Base-by-base conservation (phyloP, 2,797 vertebrate species). In the Microctenopoma stevenorrisi region DNA sequence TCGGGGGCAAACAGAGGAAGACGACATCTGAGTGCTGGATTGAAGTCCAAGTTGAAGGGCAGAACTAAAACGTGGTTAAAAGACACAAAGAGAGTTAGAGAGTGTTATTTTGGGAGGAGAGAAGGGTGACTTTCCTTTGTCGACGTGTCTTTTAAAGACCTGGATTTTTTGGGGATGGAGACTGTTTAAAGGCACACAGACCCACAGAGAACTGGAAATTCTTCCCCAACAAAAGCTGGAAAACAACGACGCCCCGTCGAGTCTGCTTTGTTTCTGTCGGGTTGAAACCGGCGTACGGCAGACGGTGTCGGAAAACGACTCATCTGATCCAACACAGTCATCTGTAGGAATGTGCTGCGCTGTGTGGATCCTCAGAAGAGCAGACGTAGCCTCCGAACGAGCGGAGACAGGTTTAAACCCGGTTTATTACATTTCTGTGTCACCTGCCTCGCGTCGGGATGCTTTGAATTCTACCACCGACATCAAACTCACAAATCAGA, bases 11-110 rank as follows among this genome's bases (percentile, higher is more conserved):
- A 82, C 75, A 52, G 71, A 71, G 82, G 72, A 64, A 62, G 68
- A 7, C 11, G 30, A 86, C 72, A 81, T 84, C 82, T 78, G 76
- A 89, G 79, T 9, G 52, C 2, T 3, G 69, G 76, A 83, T 77
- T 88, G 84, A 89, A 88, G 88, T 72, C 63, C 61, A 48, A 67
- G 85, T 82, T 84, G 82, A 82, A 83, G 84, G 82, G 67, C 71
- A 54, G 59, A 76, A 72, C 67, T 51, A 78, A 78, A 81, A 81
- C 8, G 56, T 49, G 73, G 55, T 81, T 85, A 59, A 82, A 74
- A 82, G 72, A 59, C 58, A 66, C 59, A 68, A 47, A 85, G 61
- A 26, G 16, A 75, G 75, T 67, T 9, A 42, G 54, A 1, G 71
- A 4, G 60, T 71, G 78, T 79, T 78, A 79, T 81, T 83, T 75